Evolutionary conservation across 92 coral and sea anemone species (phyloP).

Genomic region (Palythoa grandiflora): DNA sequence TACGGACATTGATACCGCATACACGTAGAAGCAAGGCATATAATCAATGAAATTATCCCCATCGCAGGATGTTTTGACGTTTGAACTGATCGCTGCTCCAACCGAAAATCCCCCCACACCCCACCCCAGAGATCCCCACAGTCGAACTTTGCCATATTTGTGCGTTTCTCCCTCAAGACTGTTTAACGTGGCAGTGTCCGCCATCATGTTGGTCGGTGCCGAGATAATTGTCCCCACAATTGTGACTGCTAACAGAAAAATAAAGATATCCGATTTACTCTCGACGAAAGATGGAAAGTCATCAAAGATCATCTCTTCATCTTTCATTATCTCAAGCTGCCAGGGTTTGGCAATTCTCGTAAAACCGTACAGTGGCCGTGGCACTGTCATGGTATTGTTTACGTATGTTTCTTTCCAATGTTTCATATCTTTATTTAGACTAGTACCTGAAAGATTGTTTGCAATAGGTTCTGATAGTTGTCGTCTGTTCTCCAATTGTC

Average conservation of each 20-base stretch:
- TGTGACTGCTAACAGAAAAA: slow-evolving; percentile 81
- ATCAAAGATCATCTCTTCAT: slow-evolving; percentile 43
- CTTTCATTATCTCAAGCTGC: slow-evolving; percentile 46
- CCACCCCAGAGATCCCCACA: slow-evolving; percentile 99
- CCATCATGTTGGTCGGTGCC: slow-evolving; percentile 93
- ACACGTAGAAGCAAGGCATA: slow-evolving; percentile 88
- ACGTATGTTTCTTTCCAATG: background rate
- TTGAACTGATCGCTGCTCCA: slow-evolving; percentile 91
- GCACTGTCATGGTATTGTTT: background rate
- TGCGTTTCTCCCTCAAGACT: slow-evolving; percentile 86
- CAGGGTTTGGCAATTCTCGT: slow-evolving; percentile 8
- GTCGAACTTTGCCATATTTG: slow-evolving; percentile 88
- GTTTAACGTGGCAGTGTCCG: slow-evolving; percentile 91
- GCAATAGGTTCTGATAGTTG: background rate
- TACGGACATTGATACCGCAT: slow-evolving; percentile 78
- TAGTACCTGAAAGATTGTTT: background rate
- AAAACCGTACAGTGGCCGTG: background rate
- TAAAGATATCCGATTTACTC: slow-evolving; percentile 72
- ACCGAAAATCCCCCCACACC: slow-evolving; percentile 95
- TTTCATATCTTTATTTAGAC: background rate
- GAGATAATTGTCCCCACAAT: slow-evolving; percentile 87
- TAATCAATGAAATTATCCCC: slow-evolving; percentile 86
- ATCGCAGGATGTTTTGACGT: slow-evolving; percentile 67
- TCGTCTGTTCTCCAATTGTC: background rate
- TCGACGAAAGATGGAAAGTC: slow-evolving; percentile 48